Conservation (phyloP, 2,888 invertebrate species). For the Scaptomyza flava region DNA sequence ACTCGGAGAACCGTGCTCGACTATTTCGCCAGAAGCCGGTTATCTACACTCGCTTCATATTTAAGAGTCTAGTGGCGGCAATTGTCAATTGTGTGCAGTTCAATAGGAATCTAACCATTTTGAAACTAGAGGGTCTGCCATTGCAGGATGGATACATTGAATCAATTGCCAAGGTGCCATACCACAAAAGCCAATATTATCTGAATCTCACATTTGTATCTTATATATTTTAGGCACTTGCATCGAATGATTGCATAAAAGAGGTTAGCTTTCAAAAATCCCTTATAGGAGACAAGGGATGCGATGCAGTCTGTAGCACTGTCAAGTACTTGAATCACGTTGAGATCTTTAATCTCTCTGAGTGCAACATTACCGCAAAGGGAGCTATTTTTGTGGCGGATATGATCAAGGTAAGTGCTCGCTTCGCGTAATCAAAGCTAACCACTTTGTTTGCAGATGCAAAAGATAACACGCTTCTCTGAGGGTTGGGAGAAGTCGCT, state of each 20-base stretch:
- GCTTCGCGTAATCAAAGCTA: no score
- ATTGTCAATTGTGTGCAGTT: constrained; percentile 87
- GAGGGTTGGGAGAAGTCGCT: constrained; percentile 93
- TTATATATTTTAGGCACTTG: constrained; percentile 85
- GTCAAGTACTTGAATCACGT: constrained; percentile 89
- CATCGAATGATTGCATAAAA: constrained; percentile 87
- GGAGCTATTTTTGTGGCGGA: constrained; percentile 89
- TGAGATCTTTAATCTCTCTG: constrained; percentile 88
- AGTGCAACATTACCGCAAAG: constrained; percentile 88
- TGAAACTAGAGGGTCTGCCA: constrained; percentile 90
- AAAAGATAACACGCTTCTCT: constrained; percentile 90
- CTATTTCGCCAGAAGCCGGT: constrained; percentile 87
- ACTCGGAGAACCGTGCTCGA: constrained; percentile 87
- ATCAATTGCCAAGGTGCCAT: constrained; percentile 86
- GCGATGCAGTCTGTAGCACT: constrained; percentile 88
- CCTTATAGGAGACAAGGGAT: constrained; percentile 89
- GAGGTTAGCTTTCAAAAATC: constrained; percentile 89
- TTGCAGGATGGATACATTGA: constrained; percentile 88
- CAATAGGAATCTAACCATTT: constrained; percentile 87
- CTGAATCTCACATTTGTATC: neutral
- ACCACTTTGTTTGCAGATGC: constrained; percentile 84
- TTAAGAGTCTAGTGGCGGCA: constrained; percentile 88
- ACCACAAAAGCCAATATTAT: neutral
- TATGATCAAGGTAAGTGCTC: constrained; percentile 86
- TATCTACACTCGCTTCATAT: constrained; percentile 89